Conservation (phyloP, 2,888 invertebrate genomes). For the Seira ritae region DNA sequence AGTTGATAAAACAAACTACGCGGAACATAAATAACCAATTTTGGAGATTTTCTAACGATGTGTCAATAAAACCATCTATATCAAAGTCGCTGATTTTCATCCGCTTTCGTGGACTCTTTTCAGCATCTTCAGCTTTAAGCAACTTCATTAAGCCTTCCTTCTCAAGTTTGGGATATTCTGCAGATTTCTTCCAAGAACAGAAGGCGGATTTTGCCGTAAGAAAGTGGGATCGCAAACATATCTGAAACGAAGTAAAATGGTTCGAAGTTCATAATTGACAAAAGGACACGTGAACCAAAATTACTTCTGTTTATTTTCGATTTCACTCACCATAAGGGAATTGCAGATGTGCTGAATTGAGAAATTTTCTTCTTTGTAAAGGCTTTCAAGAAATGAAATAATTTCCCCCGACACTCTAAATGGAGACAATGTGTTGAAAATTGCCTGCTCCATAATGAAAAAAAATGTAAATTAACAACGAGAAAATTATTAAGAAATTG, state of each 20-base stretch:
- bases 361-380: conserved; percentile 54
- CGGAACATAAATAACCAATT: conserved; percentile 28
- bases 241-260: conserved; percentile 38
- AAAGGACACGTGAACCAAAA: not conserved
- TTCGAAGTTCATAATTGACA: not conserved
- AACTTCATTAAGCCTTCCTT: conserved; percentile 19
- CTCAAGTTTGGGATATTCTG: not conserved
- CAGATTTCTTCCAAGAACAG: conserved; percentile 36
- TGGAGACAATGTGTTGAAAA: conserved; percentile 40
- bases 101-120: conserved; percentile 35
- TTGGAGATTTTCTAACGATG: not conserved
- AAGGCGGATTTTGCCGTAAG: conserved; percentile 59
- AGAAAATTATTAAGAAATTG: not conserved
- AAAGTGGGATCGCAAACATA: conserved; percentile 69
- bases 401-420: conserved; percentile 63
- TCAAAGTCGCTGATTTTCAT: not conserved
- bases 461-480: not conserved
- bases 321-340: conserved; percentile 45
- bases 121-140: not conserved
- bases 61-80: not conserved
- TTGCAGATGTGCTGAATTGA: conserved; percentile 54
- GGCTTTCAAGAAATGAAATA: conserved; percentile 56
- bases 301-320: no score
- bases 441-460: conserved; percentile 44
- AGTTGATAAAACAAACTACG: conserved; percentile 33